Base-by-base conservation (phyloP, 1,140 invertebrate genomes). In the Antheraea mylitta region DNA sequence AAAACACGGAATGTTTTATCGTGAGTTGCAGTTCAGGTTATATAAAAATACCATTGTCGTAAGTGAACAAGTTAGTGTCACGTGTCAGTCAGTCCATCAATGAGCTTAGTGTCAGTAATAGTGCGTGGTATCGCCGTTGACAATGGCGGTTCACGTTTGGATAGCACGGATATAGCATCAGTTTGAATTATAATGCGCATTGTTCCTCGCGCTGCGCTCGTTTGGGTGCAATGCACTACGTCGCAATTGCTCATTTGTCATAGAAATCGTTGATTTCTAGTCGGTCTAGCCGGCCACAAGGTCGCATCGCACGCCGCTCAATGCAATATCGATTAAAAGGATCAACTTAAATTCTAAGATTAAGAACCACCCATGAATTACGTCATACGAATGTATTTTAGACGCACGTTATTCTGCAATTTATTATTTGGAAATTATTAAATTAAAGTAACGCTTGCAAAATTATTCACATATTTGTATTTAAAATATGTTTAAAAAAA, bases 101-200 rank as follows among this genome's bases (percentile, higher is more conserved):
- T 82, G 81, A 82, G 74, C 69, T 68, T 74, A 82, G 75, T 75
- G 76, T 70, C 77, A 73, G 72, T 79, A 79, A 71, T 73, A 76
- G 68, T 59, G 68, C 22, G 22, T 67, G 75, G 70, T 75, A 76
- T 77, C 72, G 58, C 68, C 65, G 73, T 70, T 70, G 69, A 81
- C 79, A 79, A 80, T 80, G 74, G 74, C 68, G 76, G 79, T 74
- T 77, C 85, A 89, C 83, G 88, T 85, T 86, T 83, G 77, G 80
- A 79, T 76, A 81, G 86, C 82, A 78, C 86, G 86, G 85, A 91
- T 89, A 91, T 89, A 87, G 82, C 81, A 80, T 82, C 83, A 86
- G 77, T 85, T 89, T 86, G 87, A 90, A 91, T 91, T 87, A 86
- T 90, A 91, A 91, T 90, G 89, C 80, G 87, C 81, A 90, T 89